Evolutionary conservation across 2,797 vertebrate genomes (phyloP).

Genomic region (Artibeus lituratus): DNA sequence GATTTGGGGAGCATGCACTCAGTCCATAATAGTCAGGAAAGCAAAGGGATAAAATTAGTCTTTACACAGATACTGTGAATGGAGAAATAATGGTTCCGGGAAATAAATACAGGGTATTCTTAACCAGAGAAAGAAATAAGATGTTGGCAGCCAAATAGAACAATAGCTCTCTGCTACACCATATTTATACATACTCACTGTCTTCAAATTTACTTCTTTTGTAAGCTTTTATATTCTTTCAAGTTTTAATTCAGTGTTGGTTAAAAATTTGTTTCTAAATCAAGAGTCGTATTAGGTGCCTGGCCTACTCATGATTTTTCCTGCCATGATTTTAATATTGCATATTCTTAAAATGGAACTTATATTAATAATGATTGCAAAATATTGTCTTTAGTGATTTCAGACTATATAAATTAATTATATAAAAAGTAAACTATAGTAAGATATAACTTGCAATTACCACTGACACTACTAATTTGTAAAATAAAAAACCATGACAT

Average conservation of each 20-base stretch:
- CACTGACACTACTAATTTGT: slow-evolving; percentile 26
- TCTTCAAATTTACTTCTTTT: not conserved
- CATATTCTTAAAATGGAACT: slow-evolving; percentile 18
- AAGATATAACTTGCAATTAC: slow-evolving; percentile 19
- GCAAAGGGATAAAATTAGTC: not conserved
- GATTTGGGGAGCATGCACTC: not conserved
- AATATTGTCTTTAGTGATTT: slow-evolving; percentile 45
- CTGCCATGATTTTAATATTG: not conserved
- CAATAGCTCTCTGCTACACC: not conserved
- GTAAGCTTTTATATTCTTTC: not conserved
- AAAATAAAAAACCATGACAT: not conserved
- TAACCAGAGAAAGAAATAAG: not conserved
- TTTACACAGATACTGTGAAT: not conserved
- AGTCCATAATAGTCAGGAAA: not conserved
- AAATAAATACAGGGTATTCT: not conserved
- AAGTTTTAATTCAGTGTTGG: not conserved
- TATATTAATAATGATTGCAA: slow-evolving; percentile 19
- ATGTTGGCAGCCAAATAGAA: not conserved
- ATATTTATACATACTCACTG: not conserved
- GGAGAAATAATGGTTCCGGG: not conserved
- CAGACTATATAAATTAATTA: not conserved
- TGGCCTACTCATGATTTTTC: slow-evolving; percentile 13
- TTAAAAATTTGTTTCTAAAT: slow-evolving; percentile 13
- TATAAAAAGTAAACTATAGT: not conserved
- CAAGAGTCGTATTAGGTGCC: not conserved